Percentiles rank a stretch among this genome's conserved stretches.
phyloP scores from a whole-genome alignment of 2,113 vertebrate species.

The Charina bottae region DNA sequence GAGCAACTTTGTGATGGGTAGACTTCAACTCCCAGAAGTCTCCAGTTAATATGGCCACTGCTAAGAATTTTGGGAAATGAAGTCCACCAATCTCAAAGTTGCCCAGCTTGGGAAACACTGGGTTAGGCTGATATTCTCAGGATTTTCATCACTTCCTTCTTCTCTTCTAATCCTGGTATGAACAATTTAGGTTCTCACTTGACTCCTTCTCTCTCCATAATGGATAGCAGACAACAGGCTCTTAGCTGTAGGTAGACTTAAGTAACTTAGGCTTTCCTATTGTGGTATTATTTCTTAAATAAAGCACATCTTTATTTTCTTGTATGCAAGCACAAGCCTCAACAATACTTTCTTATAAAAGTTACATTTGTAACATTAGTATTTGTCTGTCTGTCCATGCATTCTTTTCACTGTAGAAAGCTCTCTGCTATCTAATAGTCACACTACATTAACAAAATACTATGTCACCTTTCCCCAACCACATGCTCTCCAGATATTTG shows the following conservation, averaged over 20 bases:
- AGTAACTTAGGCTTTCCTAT: not conserved
- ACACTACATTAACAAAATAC: conserved; percentile 35
- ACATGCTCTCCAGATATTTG: not conserved
- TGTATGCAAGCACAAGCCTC: not conserved
- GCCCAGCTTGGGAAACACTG: not conserved
- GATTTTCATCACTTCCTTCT: not conserved
- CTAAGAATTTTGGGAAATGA: not conserved
- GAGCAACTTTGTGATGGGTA: not conserved
- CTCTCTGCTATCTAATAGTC: not conserved
- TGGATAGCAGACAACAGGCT: too few relatives aligned
- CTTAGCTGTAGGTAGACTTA: not conserved
- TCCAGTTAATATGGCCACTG: not conserved
- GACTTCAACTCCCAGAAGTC: not conserved
- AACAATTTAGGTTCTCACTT: not conserved
- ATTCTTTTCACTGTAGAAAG: not conserved
- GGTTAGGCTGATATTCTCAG: not conserved
- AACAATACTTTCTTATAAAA: not conserved
- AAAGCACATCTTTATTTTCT: not conserved
- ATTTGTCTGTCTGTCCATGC: not conserved
- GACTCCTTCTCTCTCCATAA: not conserved
- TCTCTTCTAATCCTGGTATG: not conserved
- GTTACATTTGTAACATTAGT: not conserved
- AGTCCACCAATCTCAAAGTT: not conserved
- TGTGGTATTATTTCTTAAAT: not conserved
- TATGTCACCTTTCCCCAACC: conserved; percentile 16